phyloP scores from a whole-genome alignment of 1,140 invertebrate genomes.

The Camponotus pennsylvanicus region DNA sequence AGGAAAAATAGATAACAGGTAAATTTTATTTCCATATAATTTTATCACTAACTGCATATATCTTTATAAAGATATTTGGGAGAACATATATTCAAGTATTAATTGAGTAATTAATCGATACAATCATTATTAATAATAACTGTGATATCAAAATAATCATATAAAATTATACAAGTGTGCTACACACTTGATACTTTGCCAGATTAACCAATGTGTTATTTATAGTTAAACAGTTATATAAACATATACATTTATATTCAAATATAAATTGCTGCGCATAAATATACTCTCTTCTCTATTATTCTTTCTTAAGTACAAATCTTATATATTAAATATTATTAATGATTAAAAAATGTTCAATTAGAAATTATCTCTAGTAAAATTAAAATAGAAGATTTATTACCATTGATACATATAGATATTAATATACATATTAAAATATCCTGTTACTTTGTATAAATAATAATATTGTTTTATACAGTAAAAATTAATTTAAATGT shows the following conservation, averaged over 20 bases:
- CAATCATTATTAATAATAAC: neutral
- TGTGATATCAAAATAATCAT: neutral
- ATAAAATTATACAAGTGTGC: too few species aligned
- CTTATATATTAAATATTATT: neutral
- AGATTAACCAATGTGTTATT: slow-evolving; percentile 8
- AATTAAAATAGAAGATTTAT: neutral
- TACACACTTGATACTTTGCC: slow-evolving; percentile 4
- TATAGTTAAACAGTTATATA: neutral
- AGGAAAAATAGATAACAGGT: slow-evolving; percentile 85
- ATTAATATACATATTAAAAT: neutral
- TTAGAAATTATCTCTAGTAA: neutral
- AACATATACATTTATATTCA: neutral
- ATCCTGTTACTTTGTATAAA: neutral
- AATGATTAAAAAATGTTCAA: neutral
- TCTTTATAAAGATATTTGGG: neutral
- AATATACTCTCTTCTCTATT: neutral
- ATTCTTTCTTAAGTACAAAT: neutral
- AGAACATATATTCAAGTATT: neutral
- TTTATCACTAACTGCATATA: neutral
- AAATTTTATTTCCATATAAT: slow-evolving; percentile 26
- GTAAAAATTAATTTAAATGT: neutral
- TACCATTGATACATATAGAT: neutral
- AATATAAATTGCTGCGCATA: neutral
- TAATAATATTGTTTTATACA: too few species aligned
- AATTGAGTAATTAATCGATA: too few species aligned